A percentile compares a stretch with the other conserved stretches of the same genome.
Evolutionary conservation across 2,888 invertebrate genomes (phyloP).

Genomic region (Drosophila longiperda): DNA sequence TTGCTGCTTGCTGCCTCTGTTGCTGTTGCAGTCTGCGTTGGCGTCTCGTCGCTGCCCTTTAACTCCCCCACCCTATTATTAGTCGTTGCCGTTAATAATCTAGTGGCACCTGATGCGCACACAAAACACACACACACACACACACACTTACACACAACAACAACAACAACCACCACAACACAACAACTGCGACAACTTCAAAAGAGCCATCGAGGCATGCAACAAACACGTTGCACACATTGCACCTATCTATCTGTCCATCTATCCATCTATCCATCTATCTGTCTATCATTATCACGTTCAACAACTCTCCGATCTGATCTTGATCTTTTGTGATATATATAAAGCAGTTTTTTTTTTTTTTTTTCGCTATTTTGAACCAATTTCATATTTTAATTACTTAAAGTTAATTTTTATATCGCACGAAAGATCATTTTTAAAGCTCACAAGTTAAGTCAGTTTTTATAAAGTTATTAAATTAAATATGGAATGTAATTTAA

Average conservation of each 20-base stretch:
- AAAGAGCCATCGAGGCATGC: constrained; percentile 40
- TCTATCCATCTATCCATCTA: not conserved
- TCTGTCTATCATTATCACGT: constrained; percentile 36
- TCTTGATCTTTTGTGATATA: not conserved
- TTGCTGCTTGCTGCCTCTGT: constrained; percentile 13
- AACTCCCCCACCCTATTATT: constrained; percentile 38
- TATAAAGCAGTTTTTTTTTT: not conserved
- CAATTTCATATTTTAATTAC: not conserved
- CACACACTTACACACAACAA: not conserved
- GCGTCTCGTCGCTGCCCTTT: constrained; percentile 71
- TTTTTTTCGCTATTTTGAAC: no score
- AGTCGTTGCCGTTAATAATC: constrained; percentile 37
- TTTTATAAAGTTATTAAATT: not conserved
- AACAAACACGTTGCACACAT: not conserved
- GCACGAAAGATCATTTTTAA: not conserved
- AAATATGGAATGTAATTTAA: not conserved
- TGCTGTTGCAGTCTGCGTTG: constrained; percentile 59
- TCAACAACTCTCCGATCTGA: constrained; percentile 23
- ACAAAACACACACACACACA: constrained; percentile 6
- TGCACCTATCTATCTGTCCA: constrained; percentile 23
- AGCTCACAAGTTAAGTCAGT: not conserved
- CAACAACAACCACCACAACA: constrained; percentile 25
- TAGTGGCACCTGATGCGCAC: constrained; percentile 49
- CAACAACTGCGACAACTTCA: constrained; percentile 41
- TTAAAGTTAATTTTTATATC: not conserved